A percentile compares a stretch with the other conserved stretches of the same genome.
phyloP scores from a whole-genome alignment of 2,797 vertebrate species.

The Taeniopygia guttata region DNA sequence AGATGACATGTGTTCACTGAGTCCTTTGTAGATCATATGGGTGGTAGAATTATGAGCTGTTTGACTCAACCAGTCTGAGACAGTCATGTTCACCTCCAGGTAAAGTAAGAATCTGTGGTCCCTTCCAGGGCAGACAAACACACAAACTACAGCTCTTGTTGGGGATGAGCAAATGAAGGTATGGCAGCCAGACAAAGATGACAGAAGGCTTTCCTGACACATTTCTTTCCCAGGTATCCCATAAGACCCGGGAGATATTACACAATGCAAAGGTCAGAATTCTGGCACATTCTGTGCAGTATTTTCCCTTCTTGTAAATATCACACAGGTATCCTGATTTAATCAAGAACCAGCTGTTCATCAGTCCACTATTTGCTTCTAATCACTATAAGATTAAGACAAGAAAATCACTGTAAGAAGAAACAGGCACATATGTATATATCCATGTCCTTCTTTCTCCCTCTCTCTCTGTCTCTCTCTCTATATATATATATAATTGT shows the following conservation, averaged over 20 bases:
- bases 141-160: not conserved
- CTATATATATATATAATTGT: not conserved
- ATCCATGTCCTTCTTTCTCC: not conserved
- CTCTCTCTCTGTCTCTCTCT: rapidly evolving
- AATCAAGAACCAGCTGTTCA: not conserved
- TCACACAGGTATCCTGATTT: not conserved
- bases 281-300: not conserved
- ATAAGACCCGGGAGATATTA: not conserved
- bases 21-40: not conserved
- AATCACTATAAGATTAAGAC: not conserved
- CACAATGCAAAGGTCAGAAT: not conserved
- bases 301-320: not conserved
- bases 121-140: not conserved
- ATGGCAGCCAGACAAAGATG: not conserved
- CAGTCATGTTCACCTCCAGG: not conserved
- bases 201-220: not conserved
- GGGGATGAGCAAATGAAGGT: not conserved
- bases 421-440: rapidly evolving
- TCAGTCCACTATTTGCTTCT: not conserved
- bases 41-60: not conserved
- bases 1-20: not conserved
- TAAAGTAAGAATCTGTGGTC: not conserved
- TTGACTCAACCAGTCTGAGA: not conserved
- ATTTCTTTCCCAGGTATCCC: not conserved
- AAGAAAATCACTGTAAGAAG: too few relatives aligned